phyloP scores from a whole-genome alignment of 2,888 invertebrate genomes.

The Dynastes maya region DNA sequence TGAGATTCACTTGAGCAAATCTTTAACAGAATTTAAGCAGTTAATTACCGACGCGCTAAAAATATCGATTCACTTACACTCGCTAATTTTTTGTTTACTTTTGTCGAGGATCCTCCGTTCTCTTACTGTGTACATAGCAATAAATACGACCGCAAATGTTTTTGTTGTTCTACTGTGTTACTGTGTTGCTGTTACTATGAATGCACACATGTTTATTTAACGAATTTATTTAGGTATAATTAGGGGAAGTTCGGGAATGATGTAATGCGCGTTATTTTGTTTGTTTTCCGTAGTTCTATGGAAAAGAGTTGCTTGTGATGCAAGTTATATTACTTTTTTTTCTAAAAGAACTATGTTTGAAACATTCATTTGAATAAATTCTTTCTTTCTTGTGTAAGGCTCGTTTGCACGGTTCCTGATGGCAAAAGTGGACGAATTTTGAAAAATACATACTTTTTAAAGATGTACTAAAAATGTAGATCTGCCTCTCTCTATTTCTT shows the following conservation, averaged over 20 bases:
- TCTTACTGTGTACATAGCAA: neutral
- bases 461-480: no score
- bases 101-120: neutral
- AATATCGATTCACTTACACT: conserved; percentile 14
- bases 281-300: neutral
- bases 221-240: neutral
- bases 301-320: no score
- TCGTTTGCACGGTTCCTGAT: no score
- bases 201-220: conserved; percentile 4
- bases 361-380: no score
- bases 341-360: no score
- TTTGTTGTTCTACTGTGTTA: conserved; percentile 11
- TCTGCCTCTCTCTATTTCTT: no score
- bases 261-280: neutral
- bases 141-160: neutral
- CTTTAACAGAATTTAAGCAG: conserved; percentile 9
- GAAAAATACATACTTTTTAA: no score
- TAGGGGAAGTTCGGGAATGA: conserved; percentile 12
- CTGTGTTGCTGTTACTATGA: conserved; percentile 8
- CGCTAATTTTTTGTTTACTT: conserved; percentile 19
- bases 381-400: no score
- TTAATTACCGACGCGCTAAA: conserved; percentile 12
- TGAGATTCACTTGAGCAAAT: conserved; percentile 9
- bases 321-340: no score
- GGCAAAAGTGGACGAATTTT: no score